phyloP scores from a whole-genome alignment of 2,888 invertebrate species.

The Agrotis clavis region DNA sequence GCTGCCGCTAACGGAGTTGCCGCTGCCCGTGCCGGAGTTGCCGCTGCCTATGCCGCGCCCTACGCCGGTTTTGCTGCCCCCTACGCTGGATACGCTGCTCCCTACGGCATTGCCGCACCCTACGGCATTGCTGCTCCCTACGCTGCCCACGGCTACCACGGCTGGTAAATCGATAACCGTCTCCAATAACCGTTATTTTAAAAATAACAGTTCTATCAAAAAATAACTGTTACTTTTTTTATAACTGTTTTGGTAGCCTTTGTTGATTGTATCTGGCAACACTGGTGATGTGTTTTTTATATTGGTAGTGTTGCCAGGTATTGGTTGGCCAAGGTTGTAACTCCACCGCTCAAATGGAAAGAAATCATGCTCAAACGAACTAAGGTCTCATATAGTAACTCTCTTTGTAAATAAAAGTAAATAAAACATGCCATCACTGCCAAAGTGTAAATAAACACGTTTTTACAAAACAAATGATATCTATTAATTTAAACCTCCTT shows the following conservation, averaged over 20 bases:
- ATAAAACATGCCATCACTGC: constrained; percentile 88
- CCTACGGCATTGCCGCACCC: constrained; percentile 57
- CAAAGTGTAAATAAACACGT: constrained; percentile 91
- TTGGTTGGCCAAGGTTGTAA: constrained; percentile 66
- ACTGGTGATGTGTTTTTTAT: constrained; percentile 55
- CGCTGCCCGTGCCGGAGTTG: constrained; percentile 62
- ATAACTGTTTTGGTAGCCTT: constrained; percentile 56
- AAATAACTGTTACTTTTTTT: constrained; percentile 56
- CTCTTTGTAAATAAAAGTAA: constrained; percentile 87
- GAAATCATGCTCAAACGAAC: constrained; percentile 75
- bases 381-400: constrained; percentile 89
- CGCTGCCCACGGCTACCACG: constrained; percentile 70
- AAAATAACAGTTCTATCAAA: constrained; percentile 31
- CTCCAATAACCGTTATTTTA: constrained; percentile 56
- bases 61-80: constrained; percentile 55
- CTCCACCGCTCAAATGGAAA: constrained; percentile 67
- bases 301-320: constrained; percentile 66
- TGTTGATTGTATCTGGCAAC: constrained; percentile 70
- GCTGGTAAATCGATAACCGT: constrained; percentile 78
- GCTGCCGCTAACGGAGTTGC: constrained; percentile 82
- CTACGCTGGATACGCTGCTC: constrained; percentile 38
- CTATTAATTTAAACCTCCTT: constrained; percentile 22
- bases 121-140: constrained; percentile 61
- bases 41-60: constrained; percentile 48
- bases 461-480: constrained; percentile 70